Evolutionary conservation across 2,113 vertebrate species (phyloP).

Genomic region (Diglossa brunneiventris): DNA sequence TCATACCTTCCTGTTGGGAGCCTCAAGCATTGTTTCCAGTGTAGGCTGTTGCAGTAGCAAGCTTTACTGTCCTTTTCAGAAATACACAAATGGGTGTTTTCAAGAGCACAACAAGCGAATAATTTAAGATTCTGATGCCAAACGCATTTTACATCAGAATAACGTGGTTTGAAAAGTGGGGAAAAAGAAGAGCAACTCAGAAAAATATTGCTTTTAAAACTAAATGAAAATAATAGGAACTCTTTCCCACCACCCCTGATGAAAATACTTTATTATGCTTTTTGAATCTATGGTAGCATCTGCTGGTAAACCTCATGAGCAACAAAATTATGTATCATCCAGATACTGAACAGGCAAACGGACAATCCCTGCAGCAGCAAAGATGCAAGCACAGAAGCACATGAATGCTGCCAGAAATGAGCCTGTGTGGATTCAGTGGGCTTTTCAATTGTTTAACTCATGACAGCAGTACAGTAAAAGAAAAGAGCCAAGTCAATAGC

Average conservation of each 20-base stretch:
- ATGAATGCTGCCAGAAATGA: background rate
- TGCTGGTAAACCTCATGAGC: background rate
- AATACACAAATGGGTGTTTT: background rate
- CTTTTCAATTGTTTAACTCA: background rate
- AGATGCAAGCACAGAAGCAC: background rate
- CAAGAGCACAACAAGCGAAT: background rate
- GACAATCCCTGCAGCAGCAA: background rate
- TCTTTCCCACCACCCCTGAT: background rate
- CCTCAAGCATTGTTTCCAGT: background rate
- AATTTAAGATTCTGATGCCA: background rate
- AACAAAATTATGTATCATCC: background rate
- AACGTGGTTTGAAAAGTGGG: background rate
- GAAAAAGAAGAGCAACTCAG: background rate
- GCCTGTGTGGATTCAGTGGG: background rate
- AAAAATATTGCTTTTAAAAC: background rate
- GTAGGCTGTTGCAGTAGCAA: background rate
- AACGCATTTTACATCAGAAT: background rate
- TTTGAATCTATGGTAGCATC: background rate
- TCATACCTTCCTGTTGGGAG: background rate
- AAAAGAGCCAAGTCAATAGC: background rate
- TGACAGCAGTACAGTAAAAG: background rate
- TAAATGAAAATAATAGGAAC: background rate
- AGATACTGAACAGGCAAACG: background rate
- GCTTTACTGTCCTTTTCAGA: background rate
- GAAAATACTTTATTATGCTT: background rate